Base-by-base conservation (phyloP, 2,888 invertebrate species). In the Phortica okadai region DNA sequence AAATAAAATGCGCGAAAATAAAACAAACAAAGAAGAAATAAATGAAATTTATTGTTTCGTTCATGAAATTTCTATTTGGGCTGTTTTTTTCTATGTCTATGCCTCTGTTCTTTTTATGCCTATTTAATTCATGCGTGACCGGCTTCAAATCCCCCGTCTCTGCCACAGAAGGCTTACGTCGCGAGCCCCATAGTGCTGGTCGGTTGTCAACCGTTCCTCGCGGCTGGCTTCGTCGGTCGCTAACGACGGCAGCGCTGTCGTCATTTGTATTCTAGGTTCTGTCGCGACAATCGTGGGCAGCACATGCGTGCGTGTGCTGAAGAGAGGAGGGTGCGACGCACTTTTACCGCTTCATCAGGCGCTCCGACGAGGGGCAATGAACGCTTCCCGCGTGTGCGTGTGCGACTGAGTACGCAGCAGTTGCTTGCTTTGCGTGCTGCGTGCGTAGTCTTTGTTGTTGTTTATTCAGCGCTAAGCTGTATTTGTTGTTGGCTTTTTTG, bases 1-100 rank as follows among this genome's bases (percentile, higher is more conserved):
- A 72, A 56, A 56, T 58, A 56, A 62, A 62, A 62, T 42, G 33
- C 41, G 41, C 41, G n/a, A 11, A 56, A 58, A n/a, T 54, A 50
- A 45, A 58, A 74, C 11, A 11, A 7, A 73, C 50, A 73, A 76
- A 70, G 74, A 74, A 14, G 76, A 50, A n/a, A 80, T 80, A 80
- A 80, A 81, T 81, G 81, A 81, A 81, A 81, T 81, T 81, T 81
- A 81, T 81, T 80, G 79, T 81, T 81, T 77, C 74, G 74, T 76
- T 81, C 81, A 74, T 79, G 75, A 79, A 79, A 74, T 58, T 77
- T 79, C 81, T 77, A 81, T 62, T 25, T 76, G 8, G 54, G 2
- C n/a, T 25, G 25, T 72, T 14, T 25, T 58, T 16, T 7, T 21
- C 16, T 50, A 11, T 50, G 8, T 6, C 50, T 50, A 5, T 50